A percentile compares a stretch with the other conserved stretches of the same genome.
Evolutionary conservation across 64 coral and sea anemone genomes (phyloP).

Genomic region (Stylophora pistillata): DNA sequence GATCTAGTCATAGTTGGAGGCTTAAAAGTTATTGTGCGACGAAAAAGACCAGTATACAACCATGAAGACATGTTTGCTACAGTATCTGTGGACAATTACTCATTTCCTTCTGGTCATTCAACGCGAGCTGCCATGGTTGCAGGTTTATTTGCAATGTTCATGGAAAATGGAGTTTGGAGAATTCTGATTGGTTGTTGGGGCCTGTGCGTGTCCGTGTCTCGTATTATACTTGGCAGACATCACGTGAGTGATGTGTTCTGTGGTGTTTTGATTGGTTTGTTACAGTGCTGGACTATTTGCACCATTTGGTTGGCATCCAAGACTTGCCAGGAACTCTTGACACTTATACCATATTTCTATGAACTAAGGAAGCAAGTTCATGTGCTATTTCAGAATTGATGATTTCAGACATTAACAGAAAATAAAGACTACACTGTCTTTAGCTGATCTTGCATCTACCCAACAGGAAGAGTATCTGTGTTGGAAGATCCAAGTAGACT

Average conservation of each 20-base stretch:
- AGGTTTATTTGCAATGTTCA: slow-evolving; percentile 42
- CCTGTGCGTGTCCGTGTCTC: slow-evolving; percentile 56
- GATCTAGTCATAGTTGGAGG: slow-evolving; percentile 81
- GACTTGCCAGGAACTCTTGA: slow-evolving; percentile 24
- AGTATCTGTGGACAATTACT: slow-evolving; percentile 93
- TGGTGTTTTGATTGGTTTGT: slow-evolving; percentile 80
- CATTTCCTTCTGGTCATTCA: slow-evolving; percentile 89
- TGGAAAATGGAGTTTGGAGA: slow-evolving; percentile 3
- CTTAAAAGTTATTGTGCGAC: slow-evolving; percentile 59
- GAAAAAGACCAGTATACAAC: slow-evolving; percentile 81
- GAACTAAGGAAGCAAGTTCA: background rate
- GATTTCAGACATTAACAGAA: no score
- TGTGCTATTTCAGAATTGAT: background rate
- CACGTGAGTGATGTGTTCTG: slow-evolving; percentile 86
- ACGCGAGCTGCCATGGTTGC: slow-evolving; percentile 87
- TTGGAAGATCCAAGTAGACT: no score
- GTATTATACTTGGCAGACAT: slow-evolving; percentile 88
- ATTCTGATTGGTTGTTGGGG: slow-evolving; percentile 79
- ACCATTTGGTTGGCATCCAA: slow-evolving; percentile 60
- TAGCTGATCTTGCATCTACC: no score
- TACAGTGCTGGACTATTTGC: slow-evolving; percentile 60
- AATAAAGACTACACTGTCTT: no score
- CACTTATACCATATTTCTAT: slow-evolving; percentile 19
- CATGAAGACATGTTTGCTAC: slow-evolving; percentile 97
- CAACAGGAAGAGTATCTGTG: no score